Base-by-base conservation (phyloP, 1,140 invertebrate species). In the Prorops nasuta region DNA sequence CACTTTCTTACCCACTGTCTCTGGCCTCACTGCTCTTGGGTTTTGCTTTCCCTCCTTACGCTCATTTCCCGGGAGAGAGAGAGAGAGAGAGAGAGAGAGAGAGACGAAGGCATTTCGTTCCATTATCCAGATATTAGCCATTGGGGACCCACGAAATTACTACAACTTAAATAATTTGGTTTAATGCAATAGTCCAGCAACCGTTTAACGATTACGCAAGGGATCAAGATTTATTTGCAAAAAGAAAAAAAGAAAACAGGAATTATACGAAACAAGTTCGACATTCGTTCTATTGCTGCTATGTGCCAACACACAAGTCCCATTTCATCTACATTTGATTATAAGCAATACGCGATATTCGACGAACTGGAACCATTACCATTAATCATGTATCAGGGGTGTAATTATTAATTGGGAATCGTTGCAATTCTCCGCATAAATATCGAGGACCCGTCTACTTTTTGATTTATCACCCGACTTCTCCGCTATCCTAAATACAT, bases 101-200 rank as follows among this genome's bases (percentile, higher is more conserved):
- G 15, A 18, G 34, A 56, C 50, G 53, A 51, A 63, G 56, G 53
- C 60, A 66, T 55, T 66, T 72, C 69, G 59, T 72, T 62, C 69
- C 68, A 74, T 77, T 77, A 76, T 72, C 67, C 66, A 54, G 69
- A 73, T 77, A 77, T 77, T 77, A 76, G 73, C 73, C 73, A 72
- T 74, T 64, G 63, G 71, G 63, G 69, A 72, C 60, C 64, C 71
- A 56, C 69, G 71, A 71, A 74, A 74, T 74, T 76, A 64, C 72
- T 69, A 68, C 72, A 68, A 74, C 71, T 77, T 71, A 66, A 74
- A 74, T 74, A 76, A 74, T 76, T 76, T 74, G 72, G 74, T 76
- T 71, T 70, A 73, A 74, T 74, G 63, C 62, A 62, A 76, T 75
- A 63, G 63, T 64, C 62, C 58, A 63, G 66, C 67, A 71, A 71